Base-by-base conservation (phyloP, 2,113 vertebrate species). In the Phylloscopus whistleri region DNA sequence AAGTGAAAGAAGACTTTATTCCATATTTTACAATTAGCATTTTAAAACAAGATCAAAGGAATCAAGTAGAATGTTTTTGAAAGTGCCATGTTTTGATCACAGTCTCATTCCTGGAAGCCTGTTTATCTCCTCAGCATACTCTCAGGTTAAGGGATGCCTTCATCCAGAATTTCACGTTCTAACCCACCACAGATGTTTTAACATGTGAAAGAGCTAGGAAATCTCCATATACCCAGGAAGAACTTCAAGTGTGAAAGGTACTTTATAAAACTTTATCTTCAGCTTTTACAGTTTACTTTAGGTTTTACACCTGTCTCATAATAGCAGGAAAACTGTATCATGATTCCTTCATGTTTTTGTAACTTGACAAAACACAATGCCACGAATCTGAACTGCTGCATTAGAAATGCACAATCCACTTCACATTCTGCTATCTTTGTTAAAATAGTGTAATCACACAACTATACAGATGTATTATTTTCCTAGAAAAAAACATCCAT, bases 231-330 rank as follows among this genome's bases (percentile, higher is more conserved):
- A 92, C 9, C 21, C 55, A 72, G 63, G 77, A 92, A 72, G 64
- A 55, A 92, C 24, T 85, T 87, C n/a, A 85, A 92, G 62, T 56
- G 66, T 78, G 88, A 94, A 90, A 77, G 26, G 60, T 68, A 91
- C 84, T 93, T 96, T 68, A 90, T 89, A 90, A 94, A 97, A 94
- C 70, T 94, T 94, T 82, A 75, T 69, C 92, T 95, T 87, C 62
- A 59, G 59, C 60, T 91, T 97, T 95, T 85, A 95, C 67, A 84
- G 66, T 92, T 96, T 83, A 84, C 67, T 90, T 95, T 75, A 68
- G 59, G 76, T 95, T 96, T 97, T 84, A 89, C 87, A 93, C 72
- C 85, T 96, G 66, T 91, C 89, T 91, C 49, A 8, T 6, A 72
- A 52, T 12, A 70, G 59, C 46, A 89, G 75, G 74, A 91, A 96